Conservation (phyloP, 2,113 vertebrate species). For the Perca schrenkii region DNA sequence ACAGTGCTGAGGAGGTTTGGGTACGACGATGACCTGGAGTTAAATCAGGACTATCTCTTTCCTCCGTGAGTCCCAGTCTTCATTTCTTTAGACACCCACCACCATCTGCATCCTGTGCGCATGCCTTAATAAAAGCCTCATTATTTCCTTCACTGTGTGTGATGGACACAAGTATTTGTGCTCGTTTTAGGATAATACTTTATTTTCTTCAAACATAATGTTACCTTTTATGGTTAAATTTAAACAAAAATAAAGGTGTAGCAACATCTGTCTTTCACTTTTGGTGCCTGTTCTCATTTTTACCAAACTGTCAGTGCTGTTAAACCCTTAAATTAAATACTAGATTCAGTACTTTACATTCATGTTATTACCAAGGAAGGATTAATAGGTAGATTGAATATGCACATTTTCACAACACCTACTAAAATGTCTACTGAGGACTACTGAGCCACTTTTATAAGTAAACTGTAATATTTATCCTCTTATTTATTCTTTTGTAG, state of each 20-base stretch:
- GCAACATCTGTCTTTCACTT: not conserved
- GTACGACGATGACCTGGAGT: constrained; percentile 95
- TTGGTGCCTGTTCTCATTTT: not conserved
- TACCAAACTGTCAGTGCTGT: not conserved
- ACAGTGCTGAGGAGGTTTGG: constrained; percentile 96
- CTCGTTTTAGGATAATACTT: not conserved
- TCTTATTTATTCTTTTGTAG: not conserved
- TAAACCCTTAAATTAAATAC: not conserved
- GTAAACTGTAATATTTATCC: not conserved
- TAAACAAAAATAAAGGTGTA: not conserved
- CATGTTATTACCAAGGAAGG: not conserved
- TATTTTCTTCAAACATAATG: not conserved
- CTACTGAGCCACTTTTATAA: not conserved
- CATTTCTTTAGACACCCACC: not conserved
- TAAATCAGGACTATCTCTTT: constrained; percentile 96
- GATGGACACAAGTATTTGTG: not conserved
- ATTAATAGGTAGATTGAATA: not conserved
- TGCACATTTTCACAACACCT: not conserved
- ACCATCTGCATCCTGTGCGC: not conserved
- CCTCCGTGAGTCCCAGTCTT: constrained; percentile 86
- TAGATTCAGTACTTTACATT: not conserved
- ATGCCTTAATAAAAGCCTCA: not conserved
- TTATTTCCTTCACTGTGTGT: not conserved
- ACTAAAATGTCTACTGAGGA: not conserved
- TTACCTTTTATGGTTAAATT: not conserved